A percentile compares a stretch with the other conserved stretches of the same genome.
These are phyloP conservation scores for Pteronotus mesoamericanus DNA, from an alignment of 2,797 vertebrate genomes.

Conservation along the genomic window DNA sequence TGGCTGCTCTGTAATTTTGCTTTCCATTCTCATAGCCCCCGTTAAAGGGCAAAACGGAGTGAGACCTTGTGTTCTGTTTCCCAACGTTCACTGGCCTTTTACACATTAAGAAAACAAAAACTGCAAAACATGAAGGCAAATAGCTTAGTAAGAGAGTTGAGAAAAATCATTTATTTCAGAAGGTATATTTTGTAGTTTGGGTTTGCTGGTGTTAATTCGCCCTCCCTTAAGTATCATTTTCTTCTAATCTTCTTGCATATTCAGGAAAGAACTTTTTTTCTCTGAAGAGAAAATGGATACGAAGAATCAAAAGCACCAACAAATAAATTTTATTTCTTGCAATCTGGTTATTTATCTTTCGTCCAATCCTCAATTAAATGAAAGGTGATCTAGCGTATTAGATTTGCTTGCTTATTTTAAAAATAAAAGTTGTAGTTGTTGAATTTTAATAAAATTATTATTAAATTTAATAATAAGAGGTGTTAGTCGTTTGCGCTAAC, in stretches of 20 bases:
- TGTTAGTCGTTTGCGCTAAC: background rate
- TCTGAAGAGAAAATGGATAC: background rate
- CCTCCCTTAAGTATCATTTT: background rate
- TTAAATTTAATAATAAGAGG: too few relatives aligned
- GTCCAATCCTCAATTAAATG: background rate
- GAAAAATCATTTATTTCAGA: background rate
- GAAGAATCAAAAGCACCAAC: background rate
- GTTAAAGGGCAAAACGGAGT: slow-evolving; percentile 2
- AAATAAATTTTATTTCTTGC: slow-evolving; percentile 12
- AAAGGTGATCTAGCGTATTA: background rate
- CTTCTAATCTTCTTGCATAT: background rate
- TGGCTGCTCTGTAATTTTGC: background rate
- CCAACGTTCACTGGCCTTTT: background rate
- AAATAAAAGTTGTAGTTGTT: background rate
- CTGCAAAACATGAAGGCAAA: background rate
- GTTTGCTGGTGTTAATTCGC: slow-evolving; percentile 17
- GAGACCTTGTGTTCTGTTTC: background rate
- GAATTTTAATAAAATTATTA: too few relatives aligned
- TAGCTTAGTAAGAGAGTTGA: background rate
- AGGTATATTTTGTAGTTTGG: background rate
- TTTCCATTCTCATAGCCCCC: background rate
- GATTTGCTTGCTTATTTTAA: background rate
- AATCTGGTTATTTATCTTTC: background rate
- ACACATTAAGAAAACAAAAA: background rate
- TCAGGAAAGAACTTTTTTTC: background rate